Base-by-base conservation (phyloP, 1,140 invertebrate genomes). In the Trachymyrmex septentrionalis region DNA sequence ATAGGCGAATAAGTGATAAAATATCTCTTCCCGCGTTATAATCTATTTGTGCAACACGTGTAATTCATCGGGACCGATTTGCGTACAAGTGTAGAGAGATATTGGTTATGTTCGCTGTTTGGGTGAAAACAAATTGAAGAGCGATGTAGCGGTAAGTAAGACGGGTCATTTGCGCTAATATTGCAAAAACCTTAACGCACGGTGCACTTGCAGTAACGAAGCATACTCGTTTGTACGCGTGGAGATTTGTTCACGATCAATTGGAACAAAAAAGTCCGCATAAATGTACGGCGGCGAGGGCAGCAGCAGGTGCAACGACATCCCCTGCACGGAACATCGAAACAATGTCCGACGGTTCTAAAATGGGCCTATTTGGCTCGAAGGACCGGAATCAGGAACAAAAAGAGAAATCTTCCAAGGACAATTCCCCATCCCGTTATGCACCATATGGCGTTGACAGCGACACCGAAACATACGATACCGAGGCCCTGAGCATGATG, bases 351-450 rank as follows among this genome's bases (percentile, higher is more conserved):
- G 92, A 92, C 66, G 85, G 87, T 88, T 86, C 88, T 88, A 91
- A 93, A 44, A 92, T 93, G 92, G 92, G 92, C 91, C 91, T 93
- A 34, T 91, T 93, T 69, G 92, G 92, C 91, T 92, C 93, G 1
- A 93, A 93, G 78, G 90, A 92, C 55, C 87, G 89, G 19, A 89
- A 89, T 66, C 87, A 88, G 19, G 87, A 87, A 72, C 48, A 50
- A 12, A 91, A 77, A 61, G 86, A 75, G 53, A 89, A 90, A 80
- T 86, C 88, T 57, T 30, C 63, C 3, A 90, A 91, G 27, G 89
- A 89, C 24, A 84, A 86, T 2, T 92, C 91, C 10, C 88, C 90
- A 7, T 88, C 87, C 1, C 88, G 76, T 72, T 92, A 91, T 67
- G 87, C 77, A 14, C 91, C 92, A 3, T 93, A 93, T n/a, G 86